These are phyloP conservation scores for Melanerpes formicivorus DNA, from an alignment of 2,113 vertebrate species.

Conservation along the genomic window DNA sequence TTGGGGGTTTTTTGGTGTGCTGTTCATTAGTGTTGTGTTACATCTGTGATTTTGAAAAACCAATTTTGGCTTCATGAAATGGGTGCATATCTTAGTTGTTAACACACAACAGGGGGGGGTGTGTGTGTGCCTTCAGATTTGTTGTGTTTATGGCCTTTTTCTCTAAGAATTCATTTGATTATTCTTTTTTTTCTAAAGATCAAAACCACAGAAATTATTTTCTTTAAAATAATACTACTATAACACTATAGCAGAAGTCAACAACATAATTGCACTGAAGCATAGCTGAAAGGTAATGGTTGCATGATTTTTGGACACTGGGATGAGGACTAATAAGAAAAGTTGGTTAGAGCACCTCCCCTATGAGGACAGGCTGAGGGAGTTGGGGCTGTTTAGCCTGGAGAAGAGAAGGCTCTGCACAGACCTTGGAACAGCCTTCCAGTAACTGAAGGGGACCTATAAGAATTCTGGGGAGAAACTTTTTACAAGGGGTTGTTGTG, in stretches of 20 bases:
- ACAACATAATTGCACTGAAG: background rate
- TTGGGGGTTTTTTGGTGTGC: background rate
- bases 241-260: background rate
- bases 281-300: background rate
- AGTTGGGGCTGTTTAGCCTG: no score
- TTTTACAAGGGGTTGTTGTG: no score
- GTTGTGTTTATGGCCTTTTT: background rate
- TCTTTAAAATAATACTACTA: background rate
- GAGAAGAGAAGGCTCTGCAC: no score
- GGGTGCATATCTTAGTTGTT: background rate
- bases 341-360: background rate
- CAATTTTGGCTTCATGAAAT: background rate
- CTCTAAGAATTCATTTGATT: background rate
- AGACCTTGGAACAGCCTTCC: no score
- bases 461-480: no score
- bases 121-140: background rate
- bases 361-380: no score
- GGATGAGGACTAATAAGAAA: background rate
- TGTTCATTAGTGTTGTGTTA: background rate
- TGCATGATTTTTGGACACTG: background rate
- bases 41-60: background rate
- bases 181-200: no score
- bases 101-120: background rate
- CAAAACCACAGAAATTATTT: background rate
- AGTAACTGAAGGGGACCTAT: no score